A percentile compares a stretch with the other conserved stretches of the same genome.
Conservation (phyloP, 2,888 invertebrate genomes). For the Agriopis marginaria region DNA sequence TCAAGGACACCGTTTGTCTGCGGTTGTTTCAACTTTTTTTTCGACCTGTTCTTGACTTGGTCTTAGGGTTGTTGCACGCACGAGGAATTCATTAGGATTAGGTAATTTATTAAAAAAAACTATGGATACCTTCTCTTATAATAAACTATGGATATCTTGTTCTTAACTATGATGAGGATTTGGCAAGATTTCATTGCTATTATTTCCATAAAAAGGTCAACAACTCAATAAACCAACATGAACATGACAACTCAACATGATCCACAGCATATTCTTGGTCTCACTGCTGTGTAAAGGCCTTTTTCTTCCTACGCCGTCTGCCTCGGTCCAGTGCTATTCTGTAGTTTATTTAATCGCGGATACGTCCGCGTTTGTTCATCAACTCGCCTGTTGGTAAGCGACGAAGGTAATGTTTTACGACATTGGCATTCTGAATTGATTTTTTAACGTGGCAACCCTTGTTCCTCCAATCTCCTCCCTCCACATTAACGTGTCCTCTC, state of each 20-base stretch:
- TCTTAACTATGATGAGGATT: background rate
- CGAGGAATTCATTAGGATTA: constrained; percentile 1
- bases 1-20: constrained; percentile 75
- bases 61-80: constrained; percentile 49
- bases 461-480: constrained; percentile 45
- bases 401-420: background rate
- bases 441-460: constrained; percentile 48
- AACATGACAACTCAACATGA: background rate
- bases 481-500: constrained; percentile 53
- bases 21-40: constrained; percentile 68
- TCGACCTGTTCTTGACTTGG: constrained; percentile 60
- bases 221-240: too few species aligned
- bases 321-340: background rate
- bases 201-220: background rate
- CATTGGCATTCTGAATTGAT: background rate
- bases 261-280: background rate
- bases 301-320: background rate
- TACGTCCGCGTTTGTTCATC: too few species aligned
- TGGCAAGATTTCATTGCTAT: too few species aligned
- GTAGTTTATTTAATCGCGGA: background rate
- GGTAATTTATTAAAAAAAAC: background rate
- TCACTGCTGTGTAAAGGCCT: background rate
- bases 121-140: too few species aligned
- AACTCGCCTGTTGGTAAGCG: too few species aligned
- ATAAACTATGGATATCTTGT: background rate